Evolutionary conservation across 2,888 invertebrate genomes (phyloP).

Genomic region (Sabatieria punctata): DNA sequence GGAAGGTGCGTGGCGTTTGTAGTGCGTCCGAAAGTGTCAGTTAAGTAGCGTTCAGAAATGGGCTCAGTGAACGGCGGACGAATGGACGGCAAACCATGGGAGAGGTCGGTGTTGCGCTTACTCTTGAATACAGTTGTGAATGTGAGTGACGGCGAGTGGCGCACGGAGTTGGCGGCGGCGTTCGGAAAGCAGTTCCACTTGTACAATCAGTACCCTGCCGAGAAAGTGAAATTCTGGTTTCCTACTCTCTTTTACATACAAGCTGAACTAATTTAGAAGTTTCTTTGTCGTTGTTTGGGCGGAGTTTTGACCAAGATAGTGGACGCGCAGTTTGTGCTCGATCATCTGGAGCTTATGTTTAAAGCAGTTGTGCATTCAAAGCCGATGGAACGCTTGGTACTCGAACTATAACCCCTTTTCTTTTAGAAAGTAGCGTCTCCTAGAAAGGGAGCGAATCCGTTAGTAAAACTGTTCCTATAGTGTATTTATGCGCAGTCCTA

Average conservation of each 20-base stretch:
- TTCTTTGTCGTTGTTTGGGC: conserved; percentile 48
- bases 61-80: no score
- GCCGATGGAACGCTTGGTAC: conserved; percentile 21
- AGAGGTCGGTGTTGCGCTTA: conserved; percentile 29
- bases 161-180: conserved; percentile 43
- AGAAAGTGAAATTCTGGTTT: conserved; percentile 37
- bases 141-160: conserved; percentile 42
- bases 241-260: neutral
- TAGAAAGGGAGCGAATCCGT: conserved; percentile 6
- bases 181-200: conserved; percentile 45
- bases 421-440: no score
- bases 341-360: conserved; percentile 36
- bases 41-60: no score
- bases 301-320: conserved; percentile 51
- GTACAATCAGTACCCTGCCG: conserved; percentile 42
- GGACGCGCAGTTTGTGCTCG: conserved; percentile 43
- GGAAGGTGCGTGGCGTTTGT: no score
- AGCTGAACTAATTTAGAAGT: conserved; percentile 34
- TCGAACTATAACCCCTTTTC: neutral
- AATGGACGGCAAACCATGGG: no score
- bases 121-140: conserved; percentile 42
- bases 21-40: no score
- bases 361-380: conserved; percentile 25
- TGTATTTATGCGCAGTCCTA: conserved; percentile 2
- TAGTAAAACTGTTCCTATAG: conserved; percentile 8